A percentile compares a stretch with the other conserved stretches of the same genome.
Evolutionary conservation across 2,113 vertebrate species (phyloP).

Genomic region (Chitala chitala): DNA sequence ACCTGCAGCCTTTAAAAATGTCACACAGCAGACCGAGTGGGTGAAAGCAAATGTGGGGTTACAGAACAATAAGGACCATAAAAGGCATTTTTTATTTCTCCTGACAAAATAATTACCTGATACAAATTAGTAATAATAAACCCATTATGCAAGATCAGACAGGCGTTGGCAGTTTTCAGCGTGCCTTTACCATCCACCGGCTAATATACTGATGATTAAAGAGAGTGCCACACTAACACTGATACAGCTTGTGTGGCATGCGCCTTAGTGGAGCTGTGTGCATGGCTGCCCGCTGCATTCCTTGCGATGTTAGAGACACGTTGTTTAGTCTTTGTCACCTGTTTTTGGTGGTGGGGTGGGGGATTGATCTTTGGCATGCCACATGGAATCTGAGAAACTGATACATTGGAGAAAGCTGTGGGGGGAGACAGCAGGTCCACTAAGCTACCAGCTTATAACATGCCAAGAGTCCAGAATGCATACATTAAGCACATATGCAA

Average conservation of each 20-base stretch:
- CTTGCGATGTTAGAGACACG: too few relatives aligned
- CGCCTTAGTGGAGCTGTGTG: not conserved
- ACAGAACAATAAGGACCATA: not conserved
- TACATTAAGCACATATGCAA: too few relatives aligned
- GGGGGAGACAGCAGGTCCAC: too few relatives aligned
- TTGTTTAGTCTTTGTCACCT: too few relatives aligned
- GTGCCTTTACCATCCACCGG: not conserved
- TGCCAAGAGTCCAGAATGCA: too few relatives aligned
- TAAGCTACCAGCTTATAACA: too few relatives aligned
- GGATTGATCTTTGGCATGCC: too few relatives aligned
- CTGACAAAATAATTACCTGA: not conserved
- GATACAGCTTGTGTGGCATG: not conserved
- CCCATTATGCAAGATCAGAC: not conserved
- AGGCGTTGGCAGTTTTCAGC: not conserved
- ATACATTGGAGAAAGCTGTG: too few relatives aligned
- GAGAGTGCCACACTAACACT: not conserved
- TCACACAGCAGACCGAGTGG: not conserved
- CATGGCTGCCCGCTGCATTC: not conserved
- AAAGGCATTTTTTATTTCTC: not conserved
- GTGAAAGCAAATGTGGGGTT: not conserved
- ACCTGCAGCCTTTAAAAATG: not conserved
- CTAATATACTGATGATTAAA: not conserved
- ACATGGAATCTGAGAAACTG: too few relatives aligned
- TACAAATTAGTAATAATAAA: constrained; percentile 9
- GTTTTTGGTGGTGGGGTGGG: too few relatives aligned